A percentile compares a stretch with the other conserved stretches of the same genome.
phyloP scores from a whole-genome alignment of 2,797 vertebrate species.

The Microctenopoma stevenorrisi region DNA sequence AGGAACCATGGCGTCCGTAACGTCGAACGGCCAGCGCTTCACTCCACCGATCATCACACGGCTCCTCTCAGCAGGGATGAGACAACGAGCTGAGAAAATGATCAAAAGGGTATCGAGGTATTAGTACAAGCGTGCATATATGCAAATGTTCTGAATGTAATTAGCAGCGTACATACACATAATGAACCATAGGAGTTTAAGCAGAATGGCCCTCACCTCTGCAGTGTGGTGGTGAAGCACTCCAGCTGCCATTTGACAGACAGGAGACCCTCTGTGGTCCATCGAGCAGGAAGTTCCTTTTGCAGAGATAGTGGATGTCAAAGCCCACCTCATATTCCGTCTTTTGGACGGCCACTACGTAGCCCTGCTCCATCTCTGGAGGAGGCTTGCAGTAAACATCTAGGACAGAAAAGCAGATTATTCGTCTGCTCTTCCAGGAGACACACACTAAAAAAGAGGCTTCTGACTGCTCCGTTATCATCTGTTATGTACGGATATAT shows the following conservation, averaged over 20 bases:
- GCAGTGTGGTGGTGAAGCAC: slow-evolving; percentile 78
- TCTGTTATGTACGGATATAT: neutral
- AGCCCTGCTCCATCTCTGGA: slow-evolving; percentile 79
- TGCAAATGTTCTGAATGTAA: neutral
- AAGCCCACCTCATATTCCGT: slow-evolving; percentile 84
- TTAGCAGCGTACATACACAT: neutral
- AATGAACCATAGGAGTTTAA: neutral
- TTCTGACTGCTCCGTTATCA: neutral
- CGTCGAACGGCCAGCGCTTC: slow-evolving; percentile 87
- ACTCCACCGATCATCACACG: slow-evolving; percentile 81
- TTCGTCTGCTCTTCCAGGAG: neutral
- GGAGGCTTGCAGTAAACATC: slow-evolving; percentile 84
- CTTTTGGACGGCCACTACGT: slow-evolving; percentile 87
- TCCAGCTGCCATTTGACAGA: slow-evolving; percentile 84
- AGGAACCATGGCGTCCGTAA: slow-evolving; percentile 82
- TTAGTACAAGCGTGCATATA: neutral
- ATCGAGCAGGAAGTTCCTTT: slow-evolving; percentile 85
- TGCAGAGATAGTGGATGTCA: slow-evolving; percentile 88
- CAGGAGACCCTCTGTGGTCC: slow-evolving; percentile 86
- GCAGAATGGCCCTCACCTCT: slow-evolving; percentile 74
- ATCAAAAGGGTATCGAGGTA: slow-evolving; percentile 3
- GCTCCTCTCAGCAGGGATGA: slow-evolving; percentile 84
- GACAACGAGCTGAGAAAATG: slow-evolving; percentile 79
- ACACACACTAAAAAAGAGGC: neutral
- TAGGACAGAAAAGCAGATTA: slow-evolving; percentile 41